Evolutionary conservation across 1,140 invertebrate species (phyloP), one percentile per base, ranked within the genome.

Genomic region (Ceratoteleas bidentatus): DNA sequence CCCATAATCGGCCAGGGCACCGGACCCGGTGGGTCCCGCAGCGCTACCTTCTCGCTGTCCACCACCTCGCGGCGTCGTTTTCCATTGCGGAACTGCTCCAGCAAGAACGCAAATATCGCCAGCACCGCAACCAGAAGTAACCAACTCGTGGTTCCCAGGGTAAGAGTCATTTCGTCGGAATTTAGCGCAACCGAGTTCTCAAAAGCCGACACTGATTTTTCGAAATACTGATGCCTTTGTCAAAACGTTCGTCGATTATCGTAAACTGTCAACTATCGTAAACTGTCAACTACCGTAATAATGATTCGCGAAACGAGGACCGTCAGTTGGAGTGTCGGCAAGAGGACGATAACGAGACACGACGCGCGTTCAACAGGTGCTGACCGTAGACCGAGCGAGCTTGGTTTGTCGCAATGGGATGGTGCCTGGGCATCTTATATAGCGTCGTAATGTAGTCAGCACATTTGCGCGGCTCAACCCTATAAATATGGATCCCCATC

Each of bases 1-100:
- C 94, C 94, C 10, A 94, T 87, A 54, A 95, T 87, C 3, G 94
- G 94, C 87, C 92, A 92, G 3, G 92, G 90, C 66, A 87, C 90
- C 0, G 94, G 94, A 8, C 92, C 93, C 0, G 94, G 94, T 33
- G 93, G 89, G 50, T 92, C 88, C 49, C 72, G 82, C 3, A 90
- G 54, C 0, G 53, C 16, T 0, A 76, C 33, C 0, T 64, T 47
- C 6, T 85, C 83, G 34, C 52, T 65, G 7, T n/a, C 68, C 11
- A 86, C 75, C 0, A 66, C n/a, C 3, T 78, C 33, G 0, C 47
- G 33, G 2, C 69, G 84, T 11, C 45, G 62, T 3, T 66, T 66
- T 15, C 85, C 86, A n/a, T 69, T 86, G 38, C 70, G 74, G 6
- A 77, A 72, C 0, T 77, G 40, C 3, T 89, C 68, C 24, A 88